Conservation (phyloP, 2,113 vertebrate species). For the Mohoua ochrocephala region DNA sequence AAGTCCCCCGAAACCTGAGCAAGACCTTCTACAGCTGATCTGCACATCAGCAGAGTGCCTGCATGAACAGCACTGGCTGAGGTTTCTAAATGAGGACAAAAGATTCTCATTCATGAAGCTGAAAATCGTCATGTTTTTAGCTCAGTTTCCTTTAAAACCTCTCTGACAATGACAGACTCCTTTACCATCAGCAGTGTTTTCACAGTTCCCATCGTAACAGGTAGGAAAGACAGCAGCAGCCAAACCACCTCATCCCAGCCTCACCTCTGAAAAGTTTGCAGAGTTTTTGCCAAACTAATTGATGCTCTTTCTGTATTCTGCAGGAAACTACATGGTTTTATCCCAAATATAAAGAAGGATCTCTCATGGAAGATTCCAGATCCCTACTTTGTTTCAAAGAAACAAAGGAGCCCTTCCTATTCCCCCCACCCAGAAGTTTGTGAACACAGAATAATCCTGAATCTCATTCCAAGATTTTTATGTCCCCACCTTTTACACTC, state of each 20-base stretch:
- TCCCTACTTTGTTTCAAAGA: background rate
- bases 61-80: background rate
- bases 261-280: background rate
- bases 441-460: background rate
- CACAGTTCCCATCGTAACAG: background rate
- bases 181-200: background rate
- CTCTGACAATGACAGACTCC: background rate
- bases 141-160: background rate
- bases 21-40: background rate
- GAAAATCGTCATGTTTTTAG: background rate
- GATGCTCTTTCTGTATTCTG: background rate
- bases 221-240: background rate
- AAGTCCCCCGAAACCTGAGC: background rate
- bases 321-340: background rate
- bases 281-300: background rate
- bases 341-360: background rate
- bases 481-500: background rate
- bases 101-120: background rate
- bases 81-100: background rate
- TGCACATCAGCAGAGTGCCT: background rate
- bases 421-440: background rate
- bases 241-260: background rate
- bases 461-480: background rate
- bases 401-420: background rate
- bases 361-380: background rate